These are phyloP conservation scores for Cyprinus carpio DNA, from an alignment of 2,113 vertebrate genomes.

Conservation along the genomic window DNA sequence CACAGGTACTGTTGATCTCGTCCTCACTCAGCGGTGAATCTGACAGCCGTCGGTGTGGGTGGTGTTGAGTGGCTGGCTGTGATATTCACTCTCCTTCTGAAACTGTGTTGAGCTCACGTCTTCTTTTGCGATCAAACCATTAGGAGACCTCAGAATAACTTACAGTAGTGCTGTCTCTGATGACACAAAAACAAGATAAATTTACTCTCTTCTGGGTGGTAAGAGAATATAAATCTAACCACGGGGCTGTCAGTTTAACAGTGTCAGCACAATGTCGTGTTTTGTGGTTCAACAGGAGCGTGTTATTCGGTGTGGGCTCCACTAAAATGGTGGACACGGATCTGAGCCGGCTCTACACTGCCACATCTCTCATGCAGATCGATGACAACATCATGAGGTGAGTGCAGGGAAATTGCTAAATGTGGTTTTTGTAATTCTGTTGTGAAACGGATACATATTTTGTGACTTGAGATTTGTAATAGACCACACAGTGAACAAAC, in stretches of 20 bases:
- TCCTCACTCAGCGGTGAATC: background rate
- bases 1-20: constrained; percentile 82
- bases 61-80: background rate
- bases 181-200: constrained; percentile 18
- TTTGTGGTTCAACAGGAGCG: constrained; percentile 76
- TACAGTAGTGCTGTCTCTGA: background rate
- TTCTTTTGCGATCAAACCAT: background rate
- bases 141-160: constrained; percentile 25
- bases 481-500: background rate
- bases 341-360: constrained; percentile 86
- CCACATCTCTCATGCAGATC: constrained; percentile 98
- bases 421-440: background rate
- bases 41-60: background rate
- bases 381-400: constrained; percentile 98
- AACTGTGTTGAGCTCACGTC: background rate
- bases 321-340: constrained; percentile 83
- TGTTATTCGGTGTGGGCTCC: constrained; percentile 82
- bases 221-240: background rate
- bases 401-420: constrained; percentile 20
- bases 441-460: background rate
- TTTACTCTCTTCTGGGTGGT: background rate
- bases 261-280: background rate
- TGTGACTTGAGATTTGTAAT: background rate
- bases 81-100: background rate
- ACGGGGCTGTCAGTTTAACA: background rate